Base-by-base conservation (phyloP, 2,113 vertebrate species). In the Chaetorhynchus papuensis region DNA sequence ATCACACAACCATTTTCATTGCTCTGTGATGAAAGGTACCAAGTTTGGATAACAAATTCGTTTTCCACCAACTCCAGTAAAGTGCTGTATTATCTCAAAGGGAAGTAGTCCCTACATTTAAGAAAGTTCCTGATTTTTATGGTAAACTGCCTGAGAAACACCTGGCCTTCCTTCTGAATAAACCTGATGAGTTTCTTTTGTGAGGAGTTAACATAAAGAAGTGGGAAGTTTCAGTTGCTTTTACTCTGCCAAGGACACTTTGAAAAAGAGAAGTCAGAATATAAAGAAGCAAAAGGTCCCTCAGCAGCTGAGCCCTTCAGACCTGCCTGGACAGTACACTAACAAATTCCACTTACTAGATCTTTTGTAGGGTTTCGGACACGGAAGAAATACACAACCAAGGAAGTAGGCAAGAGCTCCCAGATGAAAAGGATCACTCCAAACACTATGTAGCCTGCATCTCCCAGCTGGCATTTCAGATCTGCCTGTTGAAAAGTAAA, bases 381-480 rank as follows among this genome's bases (percentile, higher is more conserved):
- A 74, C 99, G 98, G 98, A 99, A 99, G 98, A 99, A 99, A 96
- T 98, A 99, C 13, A 99, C 99, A 1, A 99, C 98, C 63, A 99
- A 97, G 64, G 99, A 99, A n/a, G 99, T 99, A 69, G 99, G 99
- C 68, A 99, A 96, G 63, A 99, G 99, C 92, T 99, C 99, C 99
- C 99, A 99, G 33, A 99, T 89, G 30, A 99, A 99, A 42, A 99
- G 98, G 83, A 99, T 98, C 95, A 99, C 98, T 19, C 99, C 99
- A 0, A 99, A 99, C 42, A 99, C 98, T 6, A 99, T 93, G 66
- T 99, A 99, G 61, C 99, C 99, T 0, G 98, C 98, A 41, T 99
- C 98, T 9, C 99, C 99, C 96, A 99, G 95, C 86, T 99, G 99
- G 27, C 98, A 99, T 97, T 98, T 98, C 93, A 99, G 91, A 91